Conservation (phyloP, 2,888 invertebrate genomes). For the Zygothrica quintamaculata region DNA sequence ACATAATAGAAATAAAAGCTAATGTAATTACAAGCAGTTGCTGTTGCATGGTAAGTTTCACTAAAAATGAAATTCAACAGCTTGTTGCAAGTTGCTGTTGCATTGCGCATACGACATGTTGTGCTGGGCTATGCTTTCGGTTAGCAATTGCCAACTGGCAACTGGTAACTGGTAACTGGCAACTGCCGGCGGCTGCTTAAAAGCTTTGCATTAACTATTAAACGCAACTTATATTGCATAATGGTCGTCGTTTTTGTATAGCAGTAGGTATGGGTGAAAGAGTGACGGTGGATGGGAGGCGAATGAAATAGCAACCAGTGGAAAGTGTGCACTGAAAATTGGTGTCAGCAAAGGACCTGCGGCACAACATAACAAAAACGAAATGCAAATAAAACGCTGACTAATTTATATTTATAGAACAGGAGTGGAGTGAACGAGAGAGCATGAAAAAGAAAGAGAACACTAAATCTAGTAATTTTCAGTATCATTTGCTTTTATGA, state of each 20-base stretch:
- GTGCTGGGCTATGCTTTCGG: neutral
- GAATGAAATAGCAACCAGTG: slow-evolving; percentile 57
- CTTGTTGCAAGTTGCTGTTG: slow-evolving; percentile 29
- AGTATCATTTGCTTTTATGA: slow-evolving; percentile 40
- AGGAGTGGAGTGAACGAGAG: no score
- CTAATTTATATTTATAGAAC: slow-evolving; percentile 50
- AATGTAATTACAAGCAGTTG: slow-evolving; percentile 62
- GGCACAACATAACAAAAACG: slow-evolving; percentile 33
- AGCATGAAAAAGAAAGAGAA: no score
- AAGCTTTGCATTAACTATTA: slow-evolving; percentile 81
- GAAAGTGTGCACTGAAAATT: slow-evolving; percentile 53
- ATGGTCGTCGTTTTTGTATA: slow-evolving; percentile 44
- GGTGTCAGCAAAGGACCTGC: slow-evolving; percentile 61
- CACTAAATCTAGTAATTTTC: no score
- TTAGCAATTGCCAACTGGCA: slow-evolving; percentile 22
- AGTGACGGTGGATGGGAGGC: neutral
- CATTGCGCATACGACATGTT: slow-evolving; percentile 61
- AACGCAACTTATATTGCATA: slow-evolving; percentile 75
- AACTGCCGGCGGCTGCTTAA: slow-evolving; percentile 66
- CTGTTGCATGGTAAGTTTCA: slow-evolving; percentile 23
- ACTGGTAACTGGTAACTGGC: slow-evolving; percentile 18
- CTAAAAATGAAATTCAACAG: slow-evolving; percentile 62
- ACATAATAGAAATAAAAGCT: slow-evolving; percentile 71
- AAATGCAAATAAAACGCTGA: slow-evolving; percentile 45
- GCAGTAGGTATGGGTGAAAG: neutral